These are phyloP conservation scores for Ammospiza nelsoni DNA, from an alignment of 2,113 vertebrate genomes.

Conservation along the genomic window DNA sequence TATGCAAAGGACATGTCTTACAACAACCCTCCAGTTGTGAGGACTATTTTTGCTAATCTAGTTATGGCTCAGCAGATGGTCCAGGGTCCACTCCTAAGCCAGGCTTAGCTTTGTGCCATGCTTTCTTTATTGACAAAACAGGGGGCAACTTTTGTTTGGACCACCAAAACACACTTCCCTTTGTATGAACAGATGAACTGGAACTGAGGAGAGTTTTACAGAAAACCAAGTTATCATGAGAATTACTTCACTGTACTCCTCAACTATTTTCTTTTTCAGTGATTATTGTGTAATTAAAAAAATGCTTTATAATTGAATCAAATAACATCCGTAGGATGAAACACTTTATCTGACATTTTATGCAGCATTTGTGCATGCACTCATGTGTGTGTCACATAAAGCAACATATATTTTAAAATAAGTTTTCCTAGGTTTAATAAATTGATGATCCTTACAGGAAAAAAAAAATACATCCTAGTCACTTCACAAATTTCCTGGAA, in stretches of 20 bases:
- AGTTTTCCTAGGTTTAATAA: too few relatives aligned
- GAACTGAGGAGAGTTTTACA: not conserved
- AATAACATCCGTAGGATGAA: too few relatives aligned
- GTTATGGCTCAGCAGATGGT: slow-evolving; percentile 17
- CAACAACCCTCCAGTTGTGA: not conserved
- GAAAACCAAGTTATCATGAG: not conserved
- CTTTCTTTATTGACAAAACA: not conserved
- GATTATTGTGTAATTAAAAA: not conserved
- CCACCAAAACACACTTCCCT: not conserved
- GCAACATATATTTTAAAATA: too few relatives aligned
- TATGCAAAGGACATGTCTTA: slow-evolving; percentile 22
- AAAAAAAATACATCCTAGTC: too few relatives aligned
- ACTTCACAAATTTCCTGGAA: too few relatives aligned
- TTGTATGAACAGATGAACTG: not conserved
- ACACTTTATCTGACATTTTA: too few relatives aligned
- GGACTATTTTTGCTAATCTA: slow-evolving; percentile 20
- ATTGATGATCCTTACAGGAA: too few relatives aligned
- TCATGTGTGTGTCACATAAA: too few relatives aligned
- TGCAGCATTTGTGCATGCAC: too few relatives aligned
- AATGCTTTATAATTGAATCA: not conserved
- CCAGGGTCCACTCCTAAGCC: not conserved
- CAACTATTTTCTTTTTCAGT: not conserved
- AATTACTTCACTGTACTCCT: not conserved
- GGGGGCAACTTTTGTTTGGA: not conserved
- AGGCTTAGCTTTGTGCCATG: not conserved